Conservation (phyloP, 2,797 vertebrate species). For the Novumbra hubbsi region DNA sequence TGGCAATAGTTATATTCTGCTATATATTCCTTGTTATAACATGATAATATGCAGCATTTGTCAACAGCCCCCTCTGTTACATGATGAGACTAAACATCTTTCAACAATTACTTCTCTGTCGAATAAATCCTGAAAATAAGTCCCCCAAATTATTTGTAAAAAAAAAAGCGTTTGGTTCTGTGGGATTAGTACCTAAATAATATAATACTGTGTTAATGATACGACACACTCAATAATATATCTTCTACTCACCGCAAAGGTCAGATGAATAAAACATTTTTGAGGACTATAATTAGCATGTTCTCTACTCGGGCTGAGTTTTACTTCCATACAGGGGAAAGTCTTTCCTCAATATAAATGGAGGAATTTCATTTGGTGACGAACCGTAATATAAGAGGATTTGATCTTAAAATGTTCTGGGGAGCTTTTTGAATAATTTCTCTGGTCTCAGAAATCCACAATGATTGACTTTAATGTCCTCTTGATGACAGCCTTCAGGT, state of each 20-base stretch:
- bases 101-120: not conserved
- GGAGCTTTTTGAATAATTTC: slow-evolving; percentile 13
- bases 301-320: not conserved
- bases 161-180: not conserved
- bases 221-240: not conserved
- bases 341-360: slow-evolving; percentile 17
- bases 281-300: not conserved
- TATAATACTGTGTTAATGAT: not conserved
- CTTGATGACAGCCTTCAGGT: slow-evolving; percentile 1
- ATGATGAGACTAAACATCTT: no score
- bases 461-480: slow-evolving; percentile 3
- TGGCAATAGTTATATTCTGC: no score
- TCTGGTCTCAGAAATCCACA: slow-evolving; percentile 10
- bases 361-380: no score
- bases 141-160: not conserved
- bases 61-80: no score
- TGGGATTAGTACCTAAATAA: not conserved
- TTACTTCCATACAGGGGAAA: not conserved
- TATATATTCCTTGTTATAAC: no score
- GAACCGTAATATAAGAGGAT: no score
- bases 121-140: no score
- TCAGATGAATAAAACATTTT: slow-evolving; percentile 1
- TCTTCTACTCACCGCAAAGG: not conserved
- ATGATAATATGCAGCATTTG: no score
- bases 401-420: not conserved